These are phyloP conservation scores for Calephelis perditalis DNA, from an alignment of 2,888 invertebrate genomes.

Conservation along the genomic window DNA sequence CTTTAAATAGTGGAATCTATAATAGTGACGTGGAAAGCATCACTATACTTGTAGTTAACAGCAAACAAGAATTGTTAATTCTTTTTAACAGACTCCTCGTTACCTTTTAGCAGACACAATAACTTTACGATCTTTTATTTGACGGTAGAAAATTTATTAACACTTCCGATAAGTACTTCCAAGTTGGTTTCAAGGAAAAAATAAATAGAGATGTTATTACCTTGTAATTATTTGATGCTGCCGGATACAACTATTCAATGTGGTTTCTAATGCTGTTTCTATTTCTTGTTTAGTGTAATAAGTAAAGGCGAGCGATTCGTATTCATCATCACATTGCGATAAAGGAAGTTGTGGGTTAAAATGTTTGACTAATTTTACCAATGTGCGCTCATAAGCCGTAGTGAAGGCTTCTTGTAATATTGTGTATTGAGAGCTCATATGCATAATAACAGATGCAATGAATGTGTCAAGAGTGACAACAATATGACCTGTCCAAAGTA, in stretches of 20 bases:
- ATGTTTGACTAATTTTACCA: constrained; percentile 40
- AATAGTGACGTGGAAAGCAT: too few species aligned
- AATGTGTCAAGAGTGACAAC: constrained; percentile 69
- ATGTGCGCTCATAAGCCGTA: constrained; percentile 58
- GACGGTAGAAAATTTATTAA: too few species aligned
- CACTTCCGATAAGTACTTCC: too few species aligned
- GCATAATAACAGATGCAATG: constrained; percentile 62
- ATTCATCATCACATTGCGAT: constrained; percentile 22
- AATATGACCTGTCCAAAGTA: constrained; percentile 69
- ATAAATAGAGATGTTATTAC: constrained; percentile 33
- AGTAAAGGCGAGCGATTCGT: constrained; percentile 42
- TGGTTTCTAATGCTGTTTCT: constrained; percentile 47
- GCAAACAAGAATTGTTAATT: too few species aligned
- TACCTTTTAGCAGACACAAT: too few species aligned
- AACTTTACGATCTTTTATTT: too few species aligned
- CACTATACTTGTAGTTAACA: too few species aligned
- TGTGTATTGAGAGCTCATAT: constrained; percentile 63
- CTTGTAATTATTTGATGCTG: constrained; percentile 63
- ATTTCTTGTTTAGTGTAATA: constrained; percentile 47
- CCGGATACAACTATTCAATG: constrained; percentile 51
- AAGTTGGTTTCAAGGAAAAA: too few species aligned
- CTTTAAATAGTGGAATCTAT: too few species aligned
- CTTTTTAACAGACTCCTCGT: too few species aligned
- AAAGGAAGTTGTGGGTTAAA: constrained; percentile 21
- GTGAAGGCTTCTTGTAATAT: constrained; percentile 57